Evolutionary conservation across 2,888 invertebrate species (phyloP).

Genomic region (Dolichomitus sp.): DNA sequence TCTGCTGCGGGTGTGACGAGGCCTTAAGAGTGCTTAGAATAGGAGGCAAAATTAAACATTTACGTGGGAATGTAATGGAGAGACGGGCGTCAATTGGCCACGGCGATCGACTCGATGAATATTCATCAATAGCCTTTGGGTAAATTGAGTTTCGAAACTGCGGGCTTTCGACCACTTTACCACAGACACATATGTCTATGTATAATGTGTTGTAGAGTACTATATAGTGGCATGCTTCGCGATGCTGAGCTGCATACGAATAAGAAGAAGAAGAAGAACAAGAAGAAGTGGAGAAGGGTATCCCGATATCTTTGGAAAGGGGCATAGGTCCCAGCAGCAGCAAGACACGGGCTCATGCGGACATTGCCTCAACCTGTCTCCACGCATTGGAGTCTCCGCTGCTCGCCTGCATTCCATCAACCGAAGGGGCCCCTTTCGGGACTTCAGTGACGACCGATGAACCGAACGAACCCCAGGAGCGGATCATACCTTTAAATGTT

Average conservation of each 20-base stretch:
- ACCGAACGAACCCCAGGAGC: slow-evolving; percentile 72
- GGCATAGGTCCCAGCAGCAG: slow-evolving; percentile 79
- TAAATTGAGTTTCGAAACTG: slow-evolving; percentile 26
- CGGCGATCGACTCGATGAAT: slow-evolving; percentile 33
- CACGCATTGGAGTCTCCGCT: slow-evolving; percentile 83
- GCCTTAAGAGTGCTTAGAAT: background rate
- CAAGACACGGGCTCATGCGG: slow-evolving; percentile 65
- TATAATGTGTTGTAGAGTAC: background rate
- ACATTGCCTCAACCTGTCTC: slow-evolving; percentile 85
- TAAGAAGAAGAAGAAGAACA: slow-evolving; percentile 11
- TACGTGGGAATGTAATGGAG: slow-evolving; percentile 3
- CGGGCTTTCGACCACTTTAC: background rate
- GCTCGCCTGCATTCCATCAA: slow-evolving; percentile 85
- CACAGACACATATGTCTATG: background rate
- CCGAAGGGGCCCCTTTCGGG: slow-evolving; percentile 76
- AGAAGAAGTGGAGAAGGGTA: slow-evolving; percentile 51
- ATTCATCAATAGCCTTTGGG: slow-evolving; percentile 40
- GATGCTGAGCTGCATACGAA: background rate
- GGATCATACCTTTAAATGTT: background rate
- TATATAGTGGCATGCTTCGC: background rate
- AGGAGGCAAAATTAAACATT: background rate
- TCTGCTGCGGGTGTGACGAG: background rate
- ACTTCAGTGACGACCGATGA: slow-evolving; percentile 70
- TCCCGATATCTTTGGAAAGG: slow-evolving; percentile 85
- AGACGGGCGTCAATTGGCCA: background rate